Percentiles rank a stretch among this genome's conserved stretches.
phyloP scores from a whole-genome alignment of 2,113 vertebrate species.

The Cepphus grylle region DNA sequence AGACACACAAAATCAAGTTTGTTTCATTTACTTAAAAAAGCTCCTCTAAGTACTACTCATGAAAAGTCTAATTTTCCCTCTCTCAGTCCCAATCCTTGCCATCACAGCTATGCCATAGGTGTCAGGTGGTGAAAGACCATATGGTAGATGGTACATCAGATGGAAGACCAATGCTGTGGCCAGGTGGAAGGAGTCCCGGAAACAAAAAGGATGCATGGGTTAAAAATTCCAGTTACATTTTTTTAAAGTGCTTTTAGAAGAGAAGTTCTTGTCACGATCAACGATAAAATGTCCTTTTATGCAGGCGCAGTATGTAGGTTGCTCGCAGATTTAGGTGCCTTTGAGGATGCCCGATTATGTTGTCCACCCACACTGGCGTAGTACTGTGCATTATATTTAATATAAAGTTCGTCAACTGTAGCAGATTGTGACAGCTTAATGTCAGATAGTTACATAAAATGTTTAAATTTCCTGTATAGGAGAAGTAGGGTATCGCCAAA shows the following conservation, averaged over 20 bases:
- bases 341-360: constrained; percentile 39
- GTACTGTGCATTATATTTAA: constrained; percentile 12
- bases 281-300: not conserved
- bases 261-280: constrained; percentile 13
- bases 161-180: not conserved
- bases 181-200: not conserved
- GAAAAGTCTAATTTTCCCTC: not conserved
- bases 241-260: not conserved
- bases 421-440: constrained; percentile 38
- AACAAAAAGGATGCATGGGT: not conserved
- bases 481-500: constrained; percentile 3
- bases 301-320: constrained; percentile 20
- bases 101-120: not conserved
- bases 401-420: not conserved
- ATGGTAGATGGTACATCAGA: not conserved
- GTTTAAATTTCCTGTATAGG: constrained; percentile 1
- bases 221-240: not conserved
- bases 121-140: not conserved
- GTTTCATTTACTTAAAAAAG: not conserved
- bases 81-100: not conserved
- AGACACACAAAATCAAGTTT: not conserved
- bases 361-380: constrained; percentile 39
- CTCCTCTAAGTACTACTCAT: not conserved
- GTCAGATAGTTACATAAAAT: constrained; percentile 34
- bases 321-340: constrained; percentile 46